phyloP scores from a whole-genome alignment of 2,888 invertebrate genomes.

The Habrosyne pyritoides region DNA sequence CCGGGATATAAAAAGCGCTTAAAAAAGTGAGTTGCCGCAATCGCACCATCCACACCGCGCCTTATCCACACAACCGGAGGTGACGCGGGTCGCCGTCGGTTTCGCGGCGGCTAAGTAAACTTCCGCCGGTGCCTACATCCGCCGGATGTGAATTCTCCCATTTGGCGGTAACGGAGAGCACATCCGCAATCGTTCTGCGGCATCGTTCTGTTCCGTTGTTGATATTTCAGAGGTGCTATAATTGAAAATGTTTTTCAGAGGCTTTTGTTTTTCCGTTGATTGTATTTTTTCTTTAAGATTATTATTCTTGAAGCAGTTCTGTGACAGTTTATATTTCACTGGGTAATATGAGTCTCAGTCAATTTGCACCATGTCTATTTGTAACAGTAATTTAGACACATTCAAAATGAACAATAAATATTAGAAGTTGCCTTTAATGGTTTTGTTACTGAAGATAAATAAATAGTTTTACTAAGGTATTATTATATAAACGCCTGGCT shows the following conservation, averaged over 20 bases:
- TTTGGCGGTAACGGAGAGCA: constrained; percentile 60
- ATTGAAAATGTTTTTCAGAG: constrained; percentile 19
- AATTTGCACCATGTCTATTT: no score
- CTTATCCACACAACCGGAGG: constrained; percentile 41
- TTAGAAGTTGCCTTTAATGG: no score
- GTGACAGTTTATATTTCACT: no score
- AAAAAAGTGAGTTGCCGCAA: background rate
- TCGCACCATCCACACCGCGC: constrained; percentile 12
- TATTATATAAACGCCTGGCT: no score
- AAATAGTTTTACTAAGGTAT: no score
- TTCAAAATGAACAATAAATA: no score
- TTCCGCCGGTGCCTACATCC: constrained; percentile 65
- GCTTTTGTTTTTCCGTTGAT: background rate
- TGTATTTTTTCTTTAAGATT: background rate
- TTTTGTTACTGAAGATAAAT: no score
- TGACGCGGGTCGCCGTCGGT: constrained; percentile 57
- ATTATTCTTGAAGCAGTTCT: background rate
- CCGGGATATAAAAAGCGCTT: background rate
- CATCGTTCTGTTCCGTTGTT: constrained; percentile 44
- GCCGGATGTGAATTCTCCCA: constrained; percentile 69
- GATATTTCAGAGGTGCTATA: constrained; percentile 23
- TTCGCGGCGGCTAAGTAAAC: constrained; percentile 72
- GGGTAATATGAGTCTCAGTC: no score
- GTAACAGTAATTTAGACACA: no score
- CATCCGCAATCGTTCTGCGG: constrained; percentile 65